Percentiles rank a stretch among this genome's conserved stretches.
These are phyloP conservation scores for Rhineura floridana DNA, from an alignment of 2,113 vertebrate species.

Conservation along the genomic window DNA sequence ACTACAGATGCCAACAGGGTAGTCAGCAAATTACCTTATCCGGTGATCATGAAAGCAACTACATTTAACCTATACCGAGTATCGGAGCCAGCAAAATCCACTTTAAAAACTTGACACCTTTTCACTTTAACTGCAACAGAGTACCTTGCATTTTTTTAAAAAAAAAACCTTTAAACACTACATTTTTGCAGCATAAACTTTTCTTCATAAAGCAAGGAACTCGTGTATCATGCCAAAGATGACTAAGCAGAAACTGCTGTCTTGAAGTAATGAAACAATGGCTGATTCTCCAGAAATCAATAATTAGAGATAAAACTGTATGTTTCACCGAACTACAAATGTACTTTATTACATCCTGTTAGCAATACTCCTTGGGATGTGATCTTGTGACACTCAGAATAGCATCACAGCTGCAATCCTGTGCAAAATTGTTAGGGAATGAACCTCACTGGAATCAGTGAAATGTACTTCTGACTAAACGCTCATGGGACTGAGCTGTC, in stretches of 20 bases:
- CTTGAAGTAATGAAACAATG: constrained; percentile 52
- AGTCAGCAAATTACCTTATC: constrained; percentile 20
- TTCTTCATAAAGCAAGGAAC: constrained; percentile 9
- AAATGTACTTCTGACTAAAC: background rate
- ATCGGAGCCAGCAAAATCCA: background rate
- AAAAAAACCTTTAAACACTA: background rate
- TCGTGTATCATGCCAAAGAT: background rate
- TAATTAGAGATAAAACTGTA: constrained; percentile 9
- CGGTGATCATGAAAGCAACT: background rate
- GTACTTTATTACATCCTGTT: constrained; percentile 6
- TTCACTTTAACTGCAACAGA: background rate
- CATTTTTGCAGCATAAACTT: background rate
- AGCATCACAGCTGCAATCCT: background rate
- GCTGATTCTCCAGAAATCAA: constrained; percentile 6
- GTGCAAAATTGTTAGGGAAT: background rate
- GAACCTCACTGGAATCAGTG: background rate
- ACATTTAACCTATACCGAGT: constrained; percentile 5
- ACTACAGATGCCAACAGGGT: too few relatives aligned
- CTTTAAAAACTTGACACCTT: background rate
- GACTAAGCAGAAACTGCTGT: constrained; percentile 46
- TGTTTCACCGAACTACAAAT: background rate
- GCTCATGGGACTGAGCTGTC: background rate
- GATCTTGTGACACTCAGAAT: background rate
- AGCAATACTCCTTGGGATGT: background rate
- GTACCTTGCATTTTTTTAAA: background rate